Evolutionary conservation across 2,797 vertebrate genomes (phyloP).

Genomic region (Poecilia picta): DNA sequence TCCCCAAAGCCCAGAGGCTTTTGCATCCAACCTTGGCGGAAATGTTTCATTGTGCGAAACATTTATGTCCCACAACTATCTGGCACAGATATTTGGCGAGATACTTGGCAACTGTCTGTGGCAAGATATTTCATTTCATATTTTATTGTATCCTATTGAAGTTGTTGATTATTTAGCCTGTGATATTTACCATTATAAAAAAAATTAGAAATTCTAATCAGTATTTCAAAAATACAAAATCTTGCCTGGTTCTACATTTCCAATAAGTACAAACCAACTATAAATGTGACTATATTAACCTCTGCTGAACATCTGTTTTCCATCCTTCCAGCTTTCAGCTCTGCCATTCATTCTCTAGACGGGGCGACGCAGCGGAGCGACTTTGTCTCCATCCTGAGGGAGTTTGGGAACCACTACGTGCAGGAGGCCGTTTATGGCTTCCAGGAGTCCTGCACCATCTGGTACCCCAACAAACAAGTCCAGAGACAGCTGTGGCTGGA

Average conservation of each 20-base stretch:
- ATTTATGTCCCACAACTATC: too few species aligned
- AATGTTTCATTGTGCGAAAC: too few species aligned
- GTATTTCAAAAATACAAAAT: background rate
- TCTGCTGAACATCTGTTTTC: background rate
- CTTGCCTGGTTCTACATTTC: background rate
- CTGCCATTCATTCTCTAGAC: conserved; percentile 93
- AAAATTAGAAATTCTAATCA: background rate
- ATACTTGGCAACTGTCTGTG: too few species aligned
- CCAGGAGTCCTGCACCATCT: conserved; percentile 96
- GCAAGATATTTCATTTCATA: background rate
- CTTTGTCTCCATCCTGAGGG: conserved; percentile 91
- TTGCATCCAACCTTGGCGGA: too few species aligned
- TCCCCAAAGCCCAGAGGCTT: background rate
- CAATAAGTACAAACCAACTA: background rate
- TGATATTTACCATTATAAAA: background rate
- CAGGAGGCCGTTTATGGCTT: conserved; percentile 97
- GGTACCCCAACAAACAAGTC: conserved; percentile 98
- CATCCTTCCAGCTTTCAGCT: conserved; percentile 86
- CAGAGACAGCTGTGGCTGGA: conserved; percentile 97
- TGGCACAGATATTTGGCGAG: too few species aligned
- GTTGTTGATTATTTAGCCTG: background rate
- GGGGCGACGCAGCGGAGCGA: conserved; percentile 92
- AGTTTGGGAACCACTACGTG: conserved; percentile 97
- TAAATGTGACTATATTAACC: background rate
- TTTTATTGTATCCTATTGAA: background rate